Conservation (phyloP, 2,888 invertebrate genomes). For the Cistogaster globosa region DNA sequence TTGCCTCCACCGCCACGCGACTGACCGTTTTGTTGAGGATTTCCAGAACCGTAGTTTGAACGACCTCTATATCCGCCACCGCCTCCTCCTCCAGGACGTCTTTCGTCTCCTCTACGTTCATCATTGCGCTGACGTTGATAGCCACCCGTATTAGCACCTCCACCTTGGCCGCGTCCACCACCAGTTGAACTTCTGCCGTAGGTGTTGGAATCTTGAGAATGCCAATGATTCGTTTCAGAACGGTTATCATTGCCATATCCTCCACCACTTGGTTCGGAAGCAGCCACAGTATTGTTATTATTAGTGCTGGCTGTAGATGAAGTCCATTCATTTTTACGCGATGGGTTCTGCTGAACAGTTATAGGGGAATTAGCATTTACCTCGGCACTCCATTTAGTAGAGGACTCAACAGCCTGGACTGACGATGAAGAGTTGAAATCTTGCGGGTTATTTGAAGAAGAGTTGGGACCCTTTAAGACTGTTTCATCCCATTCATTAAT, state of each 20-base stretch:
- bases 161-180: constrained; percentile 64
- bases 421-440: constrained; percentile 45
- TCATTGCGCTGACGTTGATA: constrained; percentile 74
- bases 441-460: constrained; percentile 45
- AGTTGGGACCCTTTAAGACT: constrained; percentile 42
- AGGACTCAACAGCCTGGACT: constrained; percentile 25
- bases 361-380: constrained; percentile 64
- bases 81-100: constrained; percentile 75
- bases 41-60: constrained; percentile 73
- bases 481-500: constrained; percentile 67
- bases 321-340: constrained; percentile 73
- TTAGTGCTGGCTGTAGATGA: constrained; percentile 61
- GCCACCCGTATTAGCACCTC: constrained; percentile 68
- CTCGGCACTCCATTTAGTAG: constrained; percentile 76
- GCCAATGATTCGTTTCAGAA: constrained; percentile 74
- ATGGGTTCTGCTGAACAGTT: constrained; percentile 71
- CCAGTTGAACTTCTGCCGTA: constrained; percentile 71
- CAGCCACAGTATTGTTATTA: constrained; percentile 37
- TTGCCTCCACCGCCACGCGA: constrained; percentile 75
- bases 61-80: constrained; percentile 76
- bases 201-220: constrained; percentile 67
- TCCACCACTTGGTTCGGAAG: constrained; percentile 61
- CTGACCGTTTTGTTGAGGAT: constrained; percentile 77
- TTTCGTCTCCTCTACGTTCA: constrained; percentile 76
- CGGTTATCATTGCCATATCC: constrained; percentile 72